Conservation (phyloP, 1,140 invertebrate species). For the Zaprionus africanus region DNA sequence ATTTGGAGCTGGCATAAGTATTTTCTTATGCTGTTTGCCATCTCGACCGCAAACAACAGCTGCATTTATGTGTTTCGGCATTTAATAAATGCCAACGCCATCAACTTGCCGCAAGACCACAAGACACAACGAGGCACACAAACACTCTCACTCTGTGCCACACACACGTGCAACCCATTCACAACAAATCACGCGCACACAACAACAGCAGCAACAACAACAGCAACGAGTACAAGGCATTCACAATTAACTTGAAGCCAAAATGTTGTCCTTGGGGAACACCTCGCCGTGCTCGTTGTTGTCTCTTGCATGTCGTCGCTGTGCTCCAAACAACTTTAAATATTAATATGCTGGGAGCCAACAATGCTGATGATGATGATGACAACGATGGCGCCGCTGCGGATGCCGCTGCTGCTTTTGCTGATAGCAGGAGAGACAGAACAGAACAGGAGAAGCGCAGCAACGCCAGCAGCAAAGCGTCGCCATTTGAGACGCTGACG, state of each 20-base stretch:
- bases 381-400: constrained; percentile 45
- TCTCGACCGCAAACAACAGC: constrained; percentile 37
- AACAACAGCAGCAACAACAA: constrained; percentile 25
- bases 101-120: constrained; percentile 41
- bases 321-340: constrained; percentile 64
- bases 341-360: constrained; percentile 66
- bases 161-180: constrained; percentile 59
- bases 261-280: constrained; percentile 66
- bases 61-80: constrained; percentile 28
- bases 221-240: constrained; percentile 43
- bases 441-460: constrained; percentile 16
- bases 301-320: not conserved
- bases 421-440: constrained; percentile 21
- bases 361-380: constrained; percentile 38
- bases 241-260: constrained; percentile 73
- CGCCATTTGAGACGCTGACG: constrained; percentile 54
- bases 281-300: not conserved
- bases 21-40: constrained; percentile 24
- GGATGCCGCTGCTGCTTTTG: constrained; percentile 37
- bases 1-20: constrained; percentile 13
- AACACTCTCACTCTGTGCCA: not conserved
- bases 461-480: constrained; percentile 33
- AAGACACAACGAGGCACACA: constrained; percentile 23
- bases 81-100: constrained; percentile 47
- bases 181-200: constrained; percentile 71